These are phyloP conservation scores for Picathartes gymnocephalus DNA, from an alignment of 2,113 vertebrate species.

Conservation along the genomic window DNA sequence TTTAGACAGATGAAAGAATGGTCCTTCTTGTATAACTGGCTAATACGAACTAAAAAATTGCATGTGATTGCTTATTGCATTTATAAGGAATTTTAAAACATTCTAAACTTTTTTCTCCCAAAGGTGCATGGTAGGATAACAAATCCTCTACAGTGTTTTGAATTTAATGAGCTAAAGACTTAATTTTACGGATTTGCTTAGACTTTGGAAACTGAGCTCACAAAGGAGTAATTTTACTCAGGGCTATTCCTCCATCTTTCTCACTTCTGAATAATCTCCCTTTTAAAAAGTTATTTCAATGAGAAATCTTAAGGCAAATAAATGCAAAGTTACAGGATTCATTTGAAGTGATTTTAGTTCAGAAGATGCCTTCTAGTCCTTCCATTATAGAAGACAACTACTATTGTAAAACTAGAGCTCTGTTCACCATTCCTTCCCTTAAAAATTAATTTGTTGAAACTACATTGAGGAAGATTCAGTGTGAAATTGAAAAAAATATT, in stretches of 20 bases:
- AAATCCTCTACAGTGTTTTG: not conserved
- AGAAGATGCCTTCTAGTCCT: not conserved
- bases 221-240: not conserved
- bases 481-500: conserved; percentile 17
- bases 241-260: not conserved
- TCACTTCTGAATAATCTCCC: not conserved
- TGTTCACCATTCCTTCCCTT: not conserved
- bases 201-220: not conserved
- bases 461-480: not conserved
- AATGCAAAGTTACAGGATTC: not conserved
- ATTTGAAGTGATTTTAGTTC: not conserved
- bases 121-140: not conserved
- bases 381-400: not conserved
- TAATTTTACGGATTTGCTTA: not conserved
- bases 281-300: not conserved
- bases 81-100: not conserved
- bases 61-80: not conserved
- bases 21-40: not conserved
- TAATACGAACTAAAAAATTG: not conserved
- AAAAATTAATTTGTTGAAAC: conserved; percentile 23
- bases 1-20: not conserved
- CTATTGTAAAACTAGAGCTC: not conserved
- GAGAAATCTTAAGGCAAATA: not conserved
- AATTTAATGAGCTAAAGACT: not conserved
- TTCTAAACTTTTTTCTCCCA: not conserved